Percentiles rank a stretch among this genome's conserved stretches.
These are phyloP conservation scores for Leptinotarsa juncta DNA, from an alignment of 2,888 invertebrate genomes.

Conservation along the genomic window DNA sequence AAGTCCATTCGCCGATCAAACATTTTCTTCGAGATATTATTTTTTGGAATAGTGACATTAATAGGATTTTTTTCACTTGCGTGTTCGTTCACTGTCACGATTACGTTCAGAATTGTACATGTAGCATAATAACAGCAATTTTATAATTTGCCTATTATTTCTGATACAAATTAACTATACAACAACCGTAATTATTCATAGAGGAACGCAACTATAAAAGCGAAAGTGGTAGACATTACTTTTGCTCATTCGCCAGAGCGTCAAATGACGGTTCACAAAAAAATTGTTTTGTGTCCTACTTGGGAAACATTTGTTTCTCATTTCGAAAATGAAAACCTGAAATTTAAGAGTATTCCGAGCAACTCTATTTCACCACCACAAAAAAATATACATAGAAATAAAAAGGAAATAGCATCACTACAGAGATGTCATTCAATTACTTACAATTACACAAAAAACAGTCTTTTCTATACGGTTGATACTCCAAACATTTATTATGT, in stretches of 20 bases:
- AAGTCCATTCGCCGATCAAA: neutral
- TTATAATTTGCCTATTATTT: conserved; percentile 19
- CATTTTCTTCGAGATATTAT: neutral
- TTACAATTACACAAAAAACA: no score
- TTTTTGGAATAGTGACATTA: neutral
- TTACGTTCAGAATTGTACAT: neutral
- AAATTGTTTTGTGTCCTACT: no score
- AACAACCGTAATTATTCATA: conserved; percentile 27
- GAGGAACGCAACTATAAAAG: conserved; percentile 19
- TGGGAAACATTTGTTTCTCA: no score
- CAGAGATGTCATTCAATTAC: no score
- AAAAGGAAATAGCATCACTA: no score
- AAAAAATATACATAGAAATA: no score
- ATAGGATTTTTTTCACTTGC: neutral
- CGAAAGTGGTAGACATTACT: conserved; percentile 16
- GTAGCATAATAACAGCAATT: conserved; percentile 19
- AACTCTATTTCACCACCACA: no score
- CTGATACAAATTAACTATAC: conserved; percentile 24
- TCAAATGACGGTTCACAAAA: no score
- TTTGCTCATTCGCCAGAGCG: neutral
- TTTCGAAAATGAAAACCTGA: no score
- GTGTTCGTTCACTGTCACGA: neutral
- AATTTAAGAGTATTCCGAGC: no score
- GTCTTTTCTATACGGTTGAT: no score
- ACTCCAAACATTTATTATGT: no score